These are phyloP conservation scores for Pteropus rufus DNA, from an alignment of 2,797 vertebrate species.

Conservation along the genomic window DNA sequence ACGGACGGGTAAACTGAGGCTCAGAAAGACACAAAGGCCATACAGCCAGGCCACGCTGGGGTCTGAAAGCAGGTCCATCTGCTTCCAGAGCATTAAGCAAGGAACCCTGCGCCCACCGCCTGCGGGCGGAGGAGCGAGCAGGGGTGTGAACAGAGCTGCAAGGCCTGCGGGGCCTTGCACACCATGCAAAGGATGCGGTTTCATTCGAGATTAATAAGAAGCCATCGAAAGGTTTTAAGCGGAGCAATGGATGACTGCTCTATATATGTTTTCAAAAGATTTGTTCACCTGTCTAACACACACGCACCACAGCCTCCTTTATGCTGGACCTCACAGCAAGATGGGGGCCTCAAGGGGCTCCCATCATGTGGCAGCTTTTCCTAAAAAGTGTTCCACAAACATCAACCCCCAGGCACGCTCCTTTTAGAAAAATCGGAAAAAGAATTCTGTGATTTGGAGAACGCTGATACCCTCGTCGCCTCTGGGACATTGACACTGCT, in stretches of 20 bases:
- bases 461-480: accelerated
- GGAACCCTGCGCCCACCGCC: accelerated
- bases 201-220: not conserved
- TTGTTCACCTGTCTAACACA: not conserved
- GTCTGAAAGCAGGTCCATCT: not conserved
- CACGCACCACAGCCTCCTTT: accelerated
- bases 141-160: too few species aligned
- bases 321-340: not conserved
- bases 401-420: not conserved
- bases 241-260: not conserved
- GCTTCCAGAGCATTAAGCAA: not conserved
- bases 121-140: accelerated
- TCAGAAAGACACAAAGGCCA: not conserved
- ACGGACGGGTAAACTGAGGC: not conserved
- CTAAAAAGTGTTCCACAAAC: not conserved
- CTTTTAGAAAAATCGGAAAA: not conserved
- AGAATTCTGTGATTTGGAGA: not conserved
- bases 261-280: not conserved
- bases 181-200: accelerated
- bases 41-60: not conserved
- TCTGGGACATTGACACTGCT: not conserved
- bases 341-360: accelerated
- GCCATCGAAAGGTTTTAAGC: not conserved
- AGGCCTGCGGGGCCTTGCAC: too few species aligned
- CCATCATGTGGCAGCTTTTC: not conserved